Evolutionary conservation across 1,140 invertebrate genomes (phyloP), one percentile per base, ranked within the genome.

Genomic region (Neodiprion lecontei): DNA sequence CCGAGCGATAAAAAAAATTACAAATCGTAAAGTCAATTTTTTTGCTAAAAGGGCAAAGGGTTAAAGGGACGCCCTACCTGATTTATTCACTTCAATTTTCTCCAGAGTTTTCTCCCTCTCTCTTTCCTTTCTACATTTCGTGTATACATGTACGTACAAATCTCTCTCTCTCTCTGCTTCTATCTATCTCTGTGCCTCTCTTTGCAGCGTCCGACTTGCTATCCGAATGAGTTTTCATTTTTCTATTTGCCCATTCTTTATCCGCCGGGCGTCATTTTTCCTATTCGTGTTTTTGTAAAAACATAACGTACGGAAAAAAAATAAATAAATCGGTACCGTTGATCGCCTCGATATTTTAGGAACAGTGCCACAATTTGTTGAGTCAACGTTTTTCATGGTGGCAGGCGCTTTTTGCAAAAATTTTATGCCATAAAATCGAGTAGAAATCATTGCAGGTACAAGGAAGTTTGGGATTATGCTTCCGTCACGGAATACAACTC

Each of bases 21-120:
- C 53, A 61, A 61, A 61, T 61, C 53, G 53, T 61, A 12, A 61
- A 61, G 53, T 61, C 53, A 61, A 61, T 61, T 61, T 61, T 61
- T 9, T 61, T 12, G 11, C n/a, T 14, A 7, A 61, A 61, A 17
- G 53, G 11, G 11, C 53, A 61, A 61, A 61, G 53, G 53, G 53
- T 61, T 61, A 61, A 61, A 17, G n/a, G 53, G 11, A 61, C n/a
- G 11, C 53, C 53, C 11, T 5, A 12, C 53, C n/a, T 61, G 53
- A 61, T 61, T 61, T 61, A 61, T 61, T 61, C 53, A 61, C 53
- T 61, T 61, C 11, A 17, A 61, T 12, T 61, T 61, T 61, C 53
- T 17, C 7, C 53, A 61, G 53, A 17, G 53, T 17, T 14, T 4
- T 61, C 9, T 61, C 53, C 11, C 53, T 61, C 9, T 9, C 53